Conservation (phyloP, 2,888 invertebrate species). For the Empis stercorea region DNA sequence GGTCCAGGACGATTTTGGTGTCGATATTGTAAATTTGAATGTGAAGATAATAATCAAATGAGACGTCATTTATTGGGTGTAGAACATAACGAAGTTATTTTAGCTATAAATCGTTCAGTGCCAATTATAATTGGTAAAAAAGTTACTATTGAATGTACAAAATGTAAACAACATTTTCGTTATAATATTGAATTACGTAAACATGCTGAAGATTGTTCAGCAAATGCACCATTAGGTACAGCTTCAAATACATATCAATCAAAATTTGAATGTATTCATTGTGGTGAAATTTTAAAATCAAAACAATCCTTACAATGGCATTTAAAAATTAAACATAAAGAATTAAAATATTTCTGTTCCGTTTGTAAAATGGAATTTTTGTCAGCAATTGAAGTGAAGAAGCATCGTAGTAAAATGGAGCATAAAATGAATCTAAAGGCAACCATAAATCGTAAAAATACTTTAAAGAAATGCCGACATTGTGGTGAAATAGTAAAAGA, state of each 20-base stretch:
- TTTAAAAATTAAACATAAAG: constrained; percentile 46
- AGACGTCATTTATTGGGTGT: constrained; percentile 49
- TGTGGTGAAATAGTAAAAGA: constrained; percentile 36
- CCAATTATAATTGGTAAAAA: constrained; percentile 64
- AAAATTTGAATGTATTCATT: constrained; percentile 46
- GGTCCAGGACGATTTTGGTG: constrained; percentile 56
- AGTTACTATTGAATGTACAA: constrained; percentile 47
- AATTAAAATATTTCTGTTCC: constrained; percentile 50
- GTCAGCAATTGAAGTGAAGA: constrained; percentile 45
- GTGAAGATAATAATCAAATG: constrained; percentile 51
- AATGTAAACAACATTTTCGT: constrained; percentile 55
- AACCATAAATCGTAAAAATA: constrained; percentile 35
- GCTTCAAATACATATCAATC: constrained; percentile 54
- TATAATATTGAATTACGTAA: constrained; percentile 61
- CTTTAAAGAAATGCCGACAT: constrained; percentile 44
- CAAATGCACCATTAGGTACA: constrained; percentile 33
- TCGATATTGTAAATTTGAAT: constrained; percentile 58
- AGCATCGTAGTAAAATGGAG: constrained; percentile 50
- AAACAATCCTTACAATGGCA: constrained; percentile 55
- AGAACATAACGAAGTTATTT: constrained; percentile 58
- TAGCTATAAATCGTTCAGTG: constrained; percentile 65
- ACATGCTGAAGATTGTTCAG: constrained; percentile 44
- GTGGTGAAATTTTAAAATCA: constrained; percentile 46
- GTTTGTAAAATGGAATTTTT: constrained; percentile 52
- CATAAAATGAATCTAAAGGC: constrained; percentile 49